A percentile compares a stretch with the other conserved stretches of the same genome.
Conservation (phyloP, 2,113 vertebrate genomes). For the Abramis brama region DNA sequence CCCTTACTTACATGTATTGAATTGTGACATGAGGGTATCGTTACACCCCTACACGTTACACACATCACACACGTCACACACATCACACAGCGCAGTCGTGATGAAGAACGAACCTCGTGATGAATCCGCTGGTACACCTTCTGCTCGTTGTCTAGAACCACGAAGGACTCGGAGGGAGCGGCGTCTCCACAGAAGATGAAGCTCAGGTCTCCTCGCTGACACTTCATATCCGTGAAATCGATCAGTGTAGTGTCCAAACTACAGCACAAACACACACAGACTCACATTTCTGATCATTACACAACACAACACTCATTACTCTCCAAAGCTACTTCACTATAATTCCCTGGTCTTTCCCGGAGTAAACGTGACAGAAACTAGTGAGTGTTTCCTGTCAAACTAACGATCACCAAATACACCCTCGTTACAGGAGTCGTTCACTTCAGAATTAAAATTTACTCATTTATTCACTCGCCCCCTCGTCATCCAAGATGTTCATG, state of each 20-base stretch:
- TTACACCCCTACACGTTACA: too few species aligned
- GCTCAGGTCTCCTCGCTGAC: slow-evolving; percentile 97
- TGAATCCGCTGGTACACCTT: slow-evolving; percentile 99
- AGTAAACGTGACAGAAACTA: too few species aligned
- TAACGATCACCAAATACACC: too few species aligned
- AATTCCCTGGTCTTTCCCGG: too few species aligned
- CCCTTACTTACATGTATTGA: too few species aligned
- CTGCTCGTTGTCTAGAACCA: slow-evolving; percentile 98
- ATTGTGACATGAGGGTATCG: too few species aligned
- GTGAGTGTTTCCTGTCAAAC: neutral
- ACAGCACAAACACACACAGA: slow-evolving; percentile 25
- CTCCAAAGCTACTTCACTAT: too few species aligned
- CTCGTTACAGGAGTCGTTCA: too few species aligned
- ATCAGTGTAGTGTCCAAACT: slow-evolving; percentile 99
- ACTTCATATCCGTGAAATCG: slow-evolving; percentile 99
- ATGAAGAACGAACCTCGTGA: slow-evolving; percentile 83
- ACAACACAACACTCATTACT: too few species aligned
- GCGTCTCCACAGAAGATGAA: slow-evolving; percentile 98
- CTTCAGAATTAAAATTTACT: too few species aligned
- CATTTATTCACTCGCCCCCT: rapidly evolving
- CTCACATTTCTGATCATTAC: too few species aligned
- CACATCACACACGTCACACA: slow-evolving; percentile 63
- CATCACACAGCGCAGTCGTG: slow-evolving; percentile 65
- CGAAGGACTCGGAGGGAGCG: slow-evolving; percentile 93
- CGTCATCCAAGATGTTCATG: too few species aligned